These are phyloP conservation scores for Opisthocomus hoazin DNA, from an alignment of 2,113 vertebrate species.

Conservation along the genomic window DNA sequence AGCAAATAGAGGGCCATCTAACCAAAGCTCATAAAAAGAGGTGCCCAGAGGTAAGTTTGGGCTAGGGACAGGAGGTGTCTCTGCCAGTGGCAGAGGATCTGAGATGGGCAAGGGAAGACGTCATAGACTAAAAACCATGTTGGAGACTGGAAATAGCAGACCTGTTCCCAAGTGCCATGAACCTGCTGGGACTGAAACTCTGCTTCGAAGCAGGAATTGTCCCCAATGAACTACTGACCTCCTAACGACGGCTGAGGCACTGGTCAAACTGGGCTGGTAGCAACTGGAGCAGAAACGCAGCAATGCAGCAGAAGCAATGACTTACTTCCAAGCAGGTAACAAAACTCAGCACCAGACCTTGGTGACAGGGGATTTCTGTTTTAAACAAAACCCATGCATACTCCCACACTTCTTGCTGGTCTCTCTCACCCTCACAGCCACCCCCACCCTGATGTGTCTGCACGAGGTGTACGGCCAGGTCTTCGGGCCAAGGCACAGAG, in stretches of 20 bases:
- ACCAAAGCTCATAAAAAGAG: neutral
- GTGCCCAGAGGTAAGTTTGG: neutral
- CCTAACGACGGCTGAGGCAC: neutral
- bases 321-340: neutral
- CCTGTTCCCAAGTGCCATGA: neutral
- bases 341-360: neutral
- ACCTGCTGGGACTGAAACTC: neutral
- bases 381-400: neutral
- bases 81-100: neutral
- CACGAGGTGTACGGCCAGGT: neutral
- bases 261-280: neutral
- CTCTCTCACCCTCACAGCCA: neutral
- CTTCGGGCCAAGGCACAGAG: neutral
- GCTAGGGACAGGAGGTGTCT: neutral
- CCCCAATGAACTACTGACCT: neutral
- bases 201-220: neutral
- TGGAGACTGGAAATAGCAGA: neutral
- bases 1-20: neutral
- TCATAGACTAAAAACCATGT: neutral
- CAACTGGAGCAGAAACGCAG: rapidly evolving
- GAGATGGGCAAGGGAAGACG: neutral
- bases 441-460: neutral
- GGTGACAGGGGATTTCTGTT: neutral
- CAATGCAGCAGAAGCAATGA: neutral
- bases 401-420: neutral